Evolutionary conservation across 2,113 vertebrate species (phyloP).

Genomic region (Callocephalon fimbriatum): DNA sequence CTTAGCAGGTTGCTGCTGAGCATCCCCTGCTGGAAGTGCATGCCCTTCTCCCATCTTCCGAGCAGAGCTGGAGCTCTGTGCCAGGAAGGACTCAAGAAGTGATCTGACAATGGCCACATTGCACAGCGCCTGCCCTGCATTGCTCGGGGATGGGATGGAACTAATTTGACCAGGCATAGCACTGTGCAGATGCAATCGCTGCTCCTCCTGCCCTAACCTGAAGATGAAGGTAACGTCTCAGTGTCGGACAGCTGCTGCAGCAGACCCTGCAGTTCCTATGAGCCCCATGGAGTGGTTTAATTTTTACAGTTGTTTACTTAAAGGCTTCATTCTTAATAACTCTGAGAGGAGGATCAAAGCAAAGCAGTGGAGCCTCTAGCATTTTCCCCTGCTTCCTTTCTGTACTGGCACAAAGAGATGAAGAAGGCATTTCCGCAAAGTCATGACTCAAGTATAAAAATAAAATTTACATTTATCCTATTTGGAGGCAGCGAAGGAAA

Average conservation of each 20-base stretch:
- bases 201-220: not conserved
- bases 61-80: not conserved
- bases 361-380: not conserved
- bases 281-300: not conserved
- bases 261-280: not conserved
- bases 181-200: not conserved
- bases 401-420: not conserved
- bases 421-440: constrained; percentile 1
- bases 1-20: not conserved
- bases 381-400: constrained; percentile 13
- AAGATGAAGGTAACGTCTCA: not conserved
- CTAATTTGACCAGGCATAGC: not conserved
- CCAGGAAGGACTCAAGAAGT: accelerated
- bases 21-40: not conserved
- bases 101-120: accelerated
- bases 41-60: not conserved
- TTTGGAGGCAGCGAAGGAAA: constrained; percentile 32
- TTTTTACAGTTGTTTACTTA: constrained; percentile 45
- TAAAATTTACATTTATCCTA: constrained; percentile 34
- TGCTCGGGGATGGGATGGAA: not conserved
- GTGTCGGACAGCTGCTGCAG: not conserved
- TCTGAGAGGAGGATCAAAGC: constrained; percentile 16
- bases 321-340: constrained; percentile 10
- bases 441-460: constrained; percentile 9
- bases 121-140: not conserved